Base-by-base conservation (phyloP, 30 jellyfish, hydroid and myxozoan genomes). In the Morbakka virulenta region DNA sequence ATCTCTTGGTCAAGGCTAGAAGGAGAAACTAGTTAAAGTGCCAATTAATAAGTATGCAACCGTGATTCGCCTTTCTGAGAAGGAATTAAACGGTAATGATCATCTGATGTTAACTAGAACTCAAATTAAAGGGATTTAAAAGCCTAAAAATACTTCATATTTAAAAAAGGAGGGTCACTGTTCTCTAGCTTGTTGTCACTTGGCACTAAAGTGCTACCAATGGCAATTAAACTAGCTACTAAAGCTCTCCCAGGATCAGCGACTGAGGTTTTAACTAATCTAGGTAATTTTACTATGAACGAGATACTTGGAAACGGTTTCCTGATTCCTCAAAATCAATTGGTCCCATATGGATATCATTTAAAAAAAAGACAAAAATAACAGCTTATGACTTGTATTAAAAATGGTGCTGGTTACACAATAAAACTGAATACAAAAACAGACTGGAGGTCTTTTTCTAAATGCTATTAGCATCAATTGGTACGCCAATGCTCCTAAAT, bases 21-120 rank as follows among this genome's bases (percentile, higher is more conserved):
- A 72, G 30, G 84, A 28, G 27, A 72, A 74, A 57, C 86, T 74
- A 34, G 77, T 67, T 53, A 74, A 57, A 74, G 86, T 77, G 32
- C 62, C 62, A 67, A 52, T 29, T 35, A 74, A 52, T 53, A 57
- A 52, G 65, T 74, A 76, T 52, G 35, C 86, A 1, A 32, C 32
- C 32, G 62, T 77, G 32, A 32, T 74, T 52, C 1, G n/a, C n/a
- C 66, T 74, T 52, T 57, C 86, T 52, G 66, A 32, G 2, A 32
- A 50, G 20, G 86, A 74, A 25, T 52, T 74, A 32, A 53, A 67
- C 35, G 86, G 86, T 20, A 21, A 76, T 24, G 86, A 57, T 48
- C 77, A 74, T 33, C 86, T 74, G 34, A 52, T 50, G 34, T 77
- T 74, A 0, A 74, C 86, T 48, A 74, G 62, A 51, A 52, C 77